Evolutionary conservation across 2,888 invertebrate species (phyloP).

Genomic region (Gandaritis pyraliata): DNA sequence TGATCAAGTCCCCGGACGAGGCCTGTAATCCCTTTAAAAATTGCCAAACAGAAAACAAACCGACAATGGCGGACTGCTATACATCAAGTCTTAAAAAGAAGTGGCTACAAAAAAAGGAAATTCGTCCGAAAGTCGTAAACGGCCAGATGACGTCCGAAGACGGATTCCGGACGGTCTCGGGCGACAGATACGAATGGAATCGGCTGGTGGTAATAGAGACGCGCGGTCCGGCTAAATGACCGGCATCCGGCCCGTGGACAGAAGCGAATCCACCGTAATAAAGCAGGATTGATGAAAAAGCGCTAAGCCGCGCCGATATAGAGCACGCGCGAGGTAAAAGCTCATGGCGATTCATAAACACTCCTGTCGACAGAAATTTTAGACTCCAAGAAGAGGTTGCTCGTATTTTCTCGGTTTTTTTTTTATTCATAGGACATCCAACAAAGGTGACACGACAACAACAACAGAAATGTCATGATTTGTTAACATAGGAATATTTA

Average conservation of each 20-base stretch:
- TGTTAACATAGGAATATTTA: too few species aligned
- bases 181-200: slow-evolving; percentile 82
- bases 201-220: slow-evolving; percentile 79
- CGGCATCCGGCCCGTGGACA: slow-evolving; percentile 79
- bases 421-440: too few species aligned
- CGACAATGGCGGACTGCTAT: slow-evolving; percentile 70
- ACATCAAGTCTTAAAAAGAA: slow-evolving; percentile 76
- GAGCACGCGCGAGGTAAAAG: slow-evolving; percentile 48
- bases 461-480: too few species aligned
- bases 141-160: slow-evolving; percentile 73
- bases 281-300: slow-evolving; percentile 86
- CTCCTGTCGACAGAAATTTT: background rate
- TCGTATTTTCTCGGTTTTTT: too few species aligned
- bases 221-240: slow-evolving; percentile 80
- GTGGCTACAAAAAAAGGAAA: slow-evolving; percentile 58
- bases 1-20: slow-evolving; percentile 69
- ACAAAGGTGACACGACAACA: too few species aligned
- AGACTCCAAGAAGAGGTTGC: background rate
- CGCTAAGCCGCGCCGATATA: slow-evolving; percentile 86
- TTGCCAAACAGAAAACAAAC: slow-evolving; percentile 82
- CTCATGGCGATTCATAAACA: slow-evolving; percentile 40
- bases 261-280: slow-evolving; percentile 82
- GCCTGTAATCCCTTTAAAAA: slow-evolving; percentile 81
- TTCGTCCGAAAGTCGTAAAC: slow-evolving; percentile 62
- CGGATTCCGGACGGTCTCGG: slow-evolving; percentile 67